These are phyloP conservation scores for Agrilus planipennis DNA, from an alignment of 1,140 invertebrate genomes.

Conservation along the genomic window DNA sequence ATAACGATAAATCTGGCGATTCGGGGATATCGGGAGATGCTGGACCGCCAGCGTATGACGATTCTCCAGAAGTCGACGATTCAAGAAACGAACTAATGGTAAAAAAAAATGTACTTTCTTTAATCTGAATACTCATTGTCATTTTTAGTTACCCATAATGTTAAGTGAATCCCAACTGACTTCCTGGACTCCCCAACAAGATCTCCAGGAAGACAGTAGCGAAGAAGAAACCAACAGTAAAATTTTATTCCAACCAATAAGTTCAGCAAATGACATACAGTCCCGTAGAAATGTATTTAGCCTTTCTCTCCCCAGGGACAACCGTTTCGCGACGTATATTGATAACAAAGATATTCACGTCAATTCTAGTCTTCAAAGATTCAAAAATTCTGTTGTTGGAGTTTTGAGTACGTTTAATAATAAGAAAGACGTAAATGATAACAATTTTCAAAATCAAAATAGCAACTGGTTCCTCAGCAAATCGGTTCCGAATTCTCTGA, in stretches of 20 bases:
- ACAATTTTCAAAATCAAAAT: constrained; percentile 34
- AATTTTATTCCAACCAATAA: background rate
- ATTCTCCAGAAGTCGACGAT: constrained; percentile 12
- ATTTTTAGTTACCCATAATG: constrained; percentile 1
- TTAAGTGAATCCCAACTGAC: constrained; percentile 12
- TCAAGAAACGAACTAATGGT: background rate
- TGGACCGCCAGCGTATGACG: constrained; percentile 16
- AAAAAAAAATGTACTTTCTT: background rate
- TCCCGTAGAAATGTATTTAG: constrained; percentile 53
- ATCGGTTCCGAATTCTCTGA: constrained; percentile 65
- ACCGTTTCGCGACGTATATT: constrained; percentile 33
- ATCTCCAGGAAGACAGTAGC: constrained; percentile 46
- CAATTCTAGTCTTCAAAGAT: constrained; percentile 30
- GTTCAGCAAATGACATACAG: background rate
- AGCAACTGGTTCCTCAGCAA: constrained; percentile 64
- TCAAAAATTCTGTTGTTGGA: constrained; percentile 37
- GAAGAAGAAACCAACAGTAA: constrained; percentile 6
- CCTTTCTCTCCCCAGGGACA: constrained; percentile 54
- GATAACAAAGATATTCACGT: constrained; percentile 22
- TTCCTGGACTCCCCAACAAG: constrained; percentile 72
- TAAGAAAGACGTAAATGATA: constrained; percentile 19
- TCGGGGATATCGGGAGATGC: constrained; percentile 67
- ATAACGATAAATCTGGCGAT: constrained; percentile 60
- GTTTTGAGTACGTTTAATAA: constrained; percentile 17
- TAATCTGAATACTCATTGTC: background rate